Conservation (phyloP, 2,113 vertebrate species). For the Calcarius ornatus region DNA sequence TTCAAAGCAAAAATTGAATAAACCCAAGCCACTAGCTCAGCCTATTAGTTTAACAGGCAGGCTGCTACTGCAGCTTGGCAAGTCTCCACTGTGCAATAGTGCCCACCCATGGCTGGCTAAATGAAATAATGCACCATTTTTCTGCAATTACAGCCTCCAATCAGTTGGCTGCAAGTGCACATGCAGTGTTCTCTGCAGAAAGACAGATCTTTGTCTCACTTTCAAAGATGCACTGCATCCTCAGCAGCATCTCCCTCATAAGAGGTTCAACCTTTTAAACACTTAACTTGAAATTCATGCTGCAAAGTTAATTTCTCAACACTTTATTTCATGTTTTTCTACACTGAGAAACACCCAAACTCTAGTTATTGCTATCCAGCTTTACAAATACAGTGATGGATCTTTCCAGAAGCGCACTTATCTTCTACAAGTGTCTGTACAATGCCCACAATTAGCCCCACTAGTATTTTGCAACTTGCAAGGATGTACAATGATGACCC, state of each 20-base stretch:
- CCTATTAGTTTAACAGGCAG: neutral
- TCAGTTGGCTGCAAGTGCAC: rapidly evolving
- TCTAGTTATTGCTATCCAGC: neutral
- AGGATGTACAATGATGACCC: neutral
- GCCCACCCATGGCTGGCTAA: neutral
- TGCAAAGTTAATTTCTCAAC: neutral
- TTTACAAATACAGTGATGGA: neutral
- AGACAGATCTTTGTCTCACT: neutral
- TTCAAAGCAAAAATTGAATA: neutral
- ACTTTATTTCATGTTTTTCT: neutral
- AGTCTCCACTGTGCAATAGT: neutral
- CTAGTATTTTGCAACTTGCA: neutral
- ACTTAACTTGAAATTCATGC: neutral
- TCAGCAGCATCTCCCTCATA: rapidly evolving
- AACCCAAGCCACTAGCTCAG: neutral
- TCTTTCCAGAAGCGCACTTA: neutral
- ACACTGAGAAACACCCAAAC: neutral
- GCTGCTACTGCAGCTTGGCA: neutral
- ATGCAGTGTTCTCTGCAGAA: rapidly evolving
- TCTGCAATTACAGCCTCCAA: neutral
- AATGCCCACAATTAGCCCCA: neutral
- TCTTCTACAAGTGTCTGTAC: neutral
- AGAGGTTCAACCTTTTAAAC: neutral
- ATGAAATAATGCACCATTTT: rapidly evolving
- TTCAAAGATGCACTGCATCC: neutral